phyloP scores from a whole-genome alignment of 2,888 invertebrate species.

The Nemotelus nigrinus region DNA sequence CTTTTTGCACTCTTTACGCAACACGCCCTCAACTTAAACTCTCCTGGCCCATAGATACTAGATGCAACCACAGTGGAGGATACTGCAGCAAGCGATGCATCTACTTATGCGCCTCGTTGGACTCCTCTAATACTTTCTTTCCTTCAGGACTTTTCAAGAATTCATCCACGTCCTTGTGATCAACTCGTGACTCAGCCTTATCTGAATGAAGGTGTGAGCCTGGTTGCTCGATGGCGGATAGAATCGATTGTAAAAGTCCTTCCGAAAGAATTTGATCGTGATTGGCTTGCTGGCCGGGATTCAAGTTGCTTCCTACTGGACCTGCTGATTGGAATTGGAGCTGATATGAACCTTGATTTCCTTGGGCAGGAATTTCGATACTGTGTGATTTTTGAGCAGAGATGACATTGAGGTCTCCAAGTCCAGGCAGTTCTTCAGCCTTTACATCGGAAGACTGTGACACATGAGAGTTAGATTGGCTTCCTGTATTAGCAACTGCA shows the following conservation, averaged over 20 bases:
- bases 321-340: conserved; percentile 80
- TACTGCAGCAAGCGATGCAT: not conserved
- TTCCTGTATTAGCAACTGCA: conserved; percentile 46
- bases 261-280: conserved; percentile 83
- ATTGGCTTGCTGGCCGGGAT: conserved; percentile 57
- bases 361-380: conserved; percentile 67
- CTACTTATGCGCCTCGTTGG: conserved; percentile 43
- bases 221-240: conserved; percentile 84
- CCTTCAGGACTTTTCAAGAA: conserved; percentile 49
- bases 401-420: conserved; percentile 60
- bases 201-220: conserved; percentile 52
- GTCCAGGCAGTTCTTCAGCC: conserved; percentile 58
- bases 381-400: conserved; percentile 62
- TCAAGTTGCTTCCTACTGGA: conserved; percentile 55
- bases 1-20: not conserved
- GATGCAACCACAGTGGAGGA: conserved; percentile 20
- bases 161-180: conserved; percentile 49
- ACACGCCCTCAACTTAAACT: not conserved
- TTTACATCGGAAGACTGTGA: conserved; percentile 52
- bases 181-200: conserved; percentile 21
- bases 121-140: conserved; percentile 36
- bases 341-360: conserved; percentile 74
- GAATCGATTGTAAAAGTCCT: conserved; percentile 80
- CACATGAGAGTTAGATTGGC: conserved; percentile 1
- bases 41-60: conserved; percentile 25